Base-by-base conservation (phyloP, 2,797 vertebrate genomes). In the Anisognathus igniventris region DNA sequence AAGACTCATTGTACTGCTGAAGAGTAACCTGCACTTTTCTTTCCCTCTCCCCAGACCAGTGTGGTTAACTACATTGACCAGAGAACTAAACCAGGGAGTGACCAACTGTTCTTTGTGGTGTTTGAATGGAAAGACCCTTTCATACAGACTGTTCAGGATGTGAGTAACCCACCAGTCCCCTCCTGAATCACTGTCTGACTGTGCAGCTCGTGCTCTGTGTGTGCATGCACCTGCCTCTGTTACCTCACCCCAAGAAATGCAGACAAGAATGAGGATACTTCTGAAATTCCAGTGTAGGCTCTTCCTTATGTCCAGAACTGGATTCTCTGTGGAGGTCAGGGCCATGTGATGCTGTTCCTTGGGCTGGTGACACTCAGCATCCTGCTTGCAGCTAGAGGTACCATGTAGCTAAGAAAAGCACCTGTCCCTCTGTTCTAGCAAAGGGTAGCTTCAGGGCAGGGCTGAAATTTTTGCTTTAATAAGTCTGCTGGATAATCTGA, bases 91-190 rank as follows among this genome's bases (percentile, higher is more conserved):
- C 97, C 98, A 35, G 97, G 91, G 94, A 98, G 90, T 6, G 98
- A 98, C 67, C 98, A 99, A 95, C 97, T 99, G 56, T 99, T 99
- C 96, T 99, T 99, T 91, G 98, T 98, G 60, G 99, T 99, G 14
- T 99, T 99, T 50, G 98, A 99, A 82, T 99, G 99, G 99, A 98
- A 99, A 86, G 99, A 99, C 94, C 98, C 99, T 53, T 99, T 98
- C 56, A 98, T 99, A 92, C 99, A 99, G 96, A 98, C 99, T 86
- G 99, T 99, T 86, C 98, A 98, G 97, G 98, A 99, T 20, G 99
- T 99, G 95, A 98, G 99, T 98, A 95, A 87, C 23, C 78, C 0
- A 0, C 31, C 12, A 14, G 30, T 62, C 18, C 33, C 48, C 73
- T 21, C 30, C 25, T 27, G 47, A 72, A 7, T 30, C 4, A 6